A percentile compares a stretch with the other conserved stretches of the same genome.
Evolutionary conservation across 1,140 invertebrate species (phyloP).

Genomic region (Homalodisca vitripennis): DNA sequence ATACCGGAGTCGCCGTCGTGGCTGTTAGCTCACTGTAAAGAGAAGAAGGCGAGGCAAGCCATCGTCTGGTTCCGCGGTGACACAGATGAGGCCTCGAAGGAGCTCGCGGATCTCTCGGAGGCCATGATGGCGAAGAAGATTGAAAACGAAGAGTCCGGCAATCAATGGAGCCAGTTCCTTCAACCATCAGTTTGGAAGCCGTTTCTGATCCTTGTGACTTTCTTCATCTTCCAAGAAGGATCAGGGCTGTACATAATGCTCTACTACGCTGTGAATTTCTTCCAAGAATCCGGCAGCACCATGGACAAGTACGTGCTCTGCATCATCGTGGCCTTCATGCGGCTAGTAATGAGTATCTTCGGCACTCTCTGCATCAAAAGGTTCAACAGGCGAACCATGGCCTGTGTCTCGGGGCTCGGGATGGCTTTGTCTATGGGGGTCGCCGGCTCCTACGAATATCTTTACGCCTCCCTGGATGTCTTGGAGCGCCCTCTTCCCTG

Average conservation of each 20-base stretch:
- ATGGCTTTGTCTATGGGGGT: constrained; percentile 59
- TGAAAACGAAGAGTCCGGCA: constrained; percentile 40
- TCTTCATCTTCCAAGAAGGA: constrained; percentile 69
- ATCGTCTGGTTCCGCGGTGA: constrained; percentile 59
- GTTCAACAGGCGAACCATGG: constrained; percentile 63
- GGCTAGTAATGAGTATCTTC: constrained; percentile 65
- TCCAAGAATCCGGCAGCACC: constrained; percentile 62
- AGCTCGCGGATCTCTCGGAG: constrained; percentile 56
- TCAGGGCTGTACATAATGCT: constrained; percentile 74
- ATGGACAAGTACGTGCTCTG: constrained; percentile 68
- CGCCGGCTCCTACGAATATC: constrained; percentile 50
- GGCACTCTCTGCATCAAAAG: constrained; percentile 68
- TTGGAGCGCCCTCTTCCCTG: constrained; percentile 51
- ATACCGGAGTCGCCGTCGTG: constrained; percentile 69
- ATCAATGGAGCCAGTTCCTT: constrained; percentile 26
- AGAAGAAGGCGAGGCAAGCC: constrained; percentile 55
- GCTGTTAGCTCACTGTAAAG: constrained; percentile 55
- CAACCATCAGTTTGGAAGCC: constrained; percentile 57
- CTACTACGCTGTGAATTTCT: constrained; percentile 71
- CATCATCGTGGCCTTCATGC: constrained; percentile 69
- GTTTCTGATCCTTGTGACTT: constrained; percentile 59
- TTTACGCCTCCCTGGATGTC: constrained; percentile 47
- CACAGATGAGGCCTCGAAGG: constrained; percentile 55
- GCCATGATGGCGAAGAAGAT: constrained; percentile 34
- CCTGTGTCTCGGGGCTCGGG: constrained; percentile 62